Conservation (phyloP, 2,888 invertebrate species). For the Phania funesta region DNA sequence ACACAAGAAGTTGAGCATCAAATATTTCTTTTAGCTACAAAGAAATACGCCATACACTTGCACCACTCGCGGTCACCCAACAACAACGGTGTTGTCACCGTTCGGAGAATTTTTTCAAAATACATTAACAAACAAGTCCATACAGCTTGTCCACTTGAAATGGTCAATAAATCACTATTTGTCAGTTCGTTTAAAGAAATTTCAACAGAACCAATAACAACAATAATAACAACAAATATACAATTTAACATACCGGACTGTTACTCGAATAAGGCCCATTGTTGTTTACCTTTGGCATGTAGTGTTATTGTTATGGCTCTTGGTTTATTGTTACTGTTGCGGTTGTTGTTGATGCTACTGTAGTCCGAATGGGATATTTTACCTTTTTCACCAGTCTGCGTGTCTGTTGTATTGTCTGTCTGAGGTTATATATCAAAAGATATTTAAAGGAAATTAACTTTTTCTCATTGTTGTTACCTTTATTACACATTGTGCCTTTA, state of each 20-base stretch:
- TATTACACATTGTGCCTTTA: constrained; percentile 22
- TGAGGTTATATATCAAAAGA: constrained; percentile 32
- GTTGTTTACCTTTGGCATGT: constrained; percentile 63
- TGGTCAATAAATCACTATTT: constrained; percentile 71
- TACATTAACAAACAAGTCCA: constrained; percentile 4
- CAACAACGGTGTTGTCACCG: constrained; percentile 56
- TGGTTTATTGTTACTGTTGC: constrained; percentile 24
- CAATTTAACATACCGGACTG: constrained; percentile 50
- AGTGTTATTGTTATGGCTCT: constrained; percentile 53
- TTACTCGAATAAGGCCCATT: constrained; percentile 49
- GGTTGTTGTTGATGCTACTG: not conserved
- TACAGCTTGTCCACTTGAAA: constrained; percentile 66
- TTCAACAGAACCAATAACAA: constrained; percentile 24
- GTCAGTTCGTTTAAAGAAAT: constrained; percentile 67
- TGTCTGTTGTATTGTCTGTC: constrained; percentile 40
- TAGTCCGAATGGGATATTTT: not conserved
- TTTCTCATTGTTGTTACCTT: constrained; percentile 30
- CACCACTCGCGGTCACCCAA: constrained; percentile 20
- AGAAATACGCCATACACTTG: not conserved
- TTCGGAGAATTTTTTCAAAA: constrained; percentile 19
- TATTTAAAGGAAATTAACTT: constrained; percentile 63
- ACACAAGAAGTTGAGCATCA: constrained; percentile 13
- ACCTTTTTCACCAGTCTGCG: constrained; percentile 18
- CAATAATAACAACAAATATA: constrained; percentile 2
- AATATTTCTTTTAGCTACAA: not conserved